phyloP scores from a whole-genome alignment of 1,140 invertebrate species.

The Zaprionus ornatus region DNA sequence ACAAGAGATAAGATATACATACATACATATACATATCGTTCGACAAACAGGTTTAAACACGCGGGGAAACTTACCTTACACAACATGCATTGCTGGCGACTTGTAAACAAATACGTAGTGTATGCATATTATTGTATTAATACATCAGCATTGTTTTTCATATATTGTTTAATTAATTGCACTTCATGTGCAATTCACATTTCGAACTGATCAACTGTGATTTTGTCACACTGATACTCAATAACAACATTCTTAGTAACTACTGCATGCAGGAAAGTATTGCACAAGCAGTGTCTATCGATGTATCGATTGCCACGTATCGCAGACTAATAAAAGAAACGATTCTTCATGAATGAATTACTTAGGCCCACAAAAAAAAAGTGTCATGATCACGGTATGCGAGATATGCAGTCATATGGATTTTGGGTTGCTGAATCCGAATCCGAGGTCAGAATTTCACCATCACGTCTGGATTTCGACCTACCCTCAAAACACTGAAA shows the following conservation, averaged over 20 bases:
- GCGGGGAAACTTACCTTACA: slow-evolving; percentile 39
- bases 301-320: slow-evolving; percentile 7
- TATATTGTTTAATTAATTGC: not conserved
- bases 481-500: no score
- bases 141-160: not conserved
- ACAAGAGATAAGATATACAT: slow-evolving; percentile 34
- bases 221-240: no score
- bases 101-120: slow-evolving; percentile 7
- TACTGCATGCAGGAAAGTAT: not conserved
- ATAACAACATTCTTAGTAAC: not conserved
- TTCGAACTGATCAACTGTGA: not conserved
- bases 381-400: no score
- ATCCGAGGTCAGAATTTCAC: no score
- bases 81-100: slow-evolving; percentile 19
- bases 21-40: not conserved
- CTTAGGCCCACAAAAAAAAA: no score
- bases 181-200: not conserved
- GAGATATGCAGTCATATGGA: no score
- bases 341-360: no score
- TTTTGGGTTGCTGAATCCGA: no score
- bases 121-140: not conserved
- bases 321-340: not conserved
- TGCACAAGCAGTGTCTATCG: not conserved
- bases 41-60: slow-evolving; percentile 34
- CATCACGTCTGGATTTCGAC: no score